Base-by-base conservation (phyloP, 2,888 invertebrate genomes). In the Exocentrus adspersus region DNA sequence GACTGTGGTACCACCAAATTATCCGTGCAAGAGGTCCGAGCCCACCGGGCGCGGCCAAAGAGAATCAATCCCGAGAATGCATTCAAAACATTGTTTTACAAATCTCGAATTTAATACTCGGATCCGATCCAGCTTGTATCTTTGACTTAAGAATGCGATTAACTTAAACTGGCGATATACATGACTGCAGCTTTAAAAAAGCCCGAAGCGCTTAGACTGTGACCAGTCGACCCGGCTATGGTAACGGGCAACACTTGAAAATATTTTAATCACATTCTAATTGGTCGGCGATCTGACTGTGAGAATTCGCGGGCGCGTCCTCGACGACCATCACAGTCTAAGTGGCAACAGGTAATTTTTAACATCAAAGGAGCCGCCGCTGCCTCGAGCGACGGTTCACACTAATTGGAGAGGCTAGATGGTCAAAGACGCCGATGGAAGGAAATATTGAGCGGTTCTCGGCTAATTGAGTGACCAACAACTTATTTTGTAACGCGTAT, bases 381-480 rank as follows among this genome's bases (percentile, higher is more conserved):
- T 67, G 81, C 83, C 82, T 71, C 75, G 72, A 78, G 83, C 83
- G 82, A 83, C 83, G 83, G 82, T 82, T 81, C 82, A 80, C 82
- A 82, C 83, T 83, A 83, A 83, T 83, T 83, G 83, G 83, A 83
- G 82, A 82, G 80, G 79, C 80, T 64, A 77, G 80, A 79, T 78
- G 81, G 81, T 82, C 82, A 83, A 82, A 82, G 82, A 77, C 81
- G 82, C 83, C 83, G 83, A 79, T 79, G 81, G 82, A 82, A 82
- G 80, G 79, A 80, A 82, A 81, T 83, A 83, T 83, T 81, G 83
- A 83, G 82, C 81, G 82, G 80, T 81, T 78, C 76, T 73, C 74
- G 78, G 80, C 81, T 83, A 82, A 83, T 82, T 83, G 83, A 83
- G 83, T 83, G 83, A 81, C 82, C 83, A 80, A 83, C 82, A 82